phyloP scores from a whole-genome alignment of 2,113 vertebrate genomes.

The Piaya cayana region DNA sequence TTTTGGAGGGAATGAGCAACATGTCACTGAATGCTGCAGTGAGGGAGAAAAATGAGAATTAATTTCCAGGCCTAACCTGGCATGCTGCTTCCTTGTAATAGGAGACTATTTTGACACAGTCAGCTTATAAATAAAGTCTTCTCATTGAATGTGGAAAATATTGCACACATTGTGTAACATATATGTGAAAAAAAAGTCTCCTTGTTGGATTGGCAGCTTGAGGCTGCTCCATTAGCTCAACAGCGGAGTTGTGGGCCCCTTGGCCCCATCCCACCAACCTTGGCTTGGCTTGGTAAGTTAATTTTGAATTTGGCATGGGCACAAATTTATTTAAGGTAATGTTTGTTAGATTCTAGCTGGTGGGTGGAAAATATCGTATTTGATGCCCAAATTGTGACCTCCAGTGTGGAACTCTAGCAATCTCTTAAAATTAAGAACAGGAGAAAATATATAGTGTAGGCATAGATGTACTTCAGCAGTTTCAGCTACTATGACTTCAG shows the following conservation, averaged over 20 bases:
- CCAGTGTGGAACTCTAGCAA: slow-evolving; percentile 1
- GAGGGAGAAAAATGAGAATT: slow-evolving; percentile 51
- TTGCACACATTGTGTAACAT: slow-evolving; percentile 63
- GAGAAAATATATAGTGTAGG: not conserved
- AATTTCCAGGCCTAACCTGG: slow-evolving; percentile 59
- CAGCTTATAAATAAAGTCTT: slow-evolving; percentile 72
- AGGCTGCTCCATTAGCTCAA: slow-evolving; percentile 63
- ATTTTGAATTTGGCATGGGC: slow-evolving; percentile 64
- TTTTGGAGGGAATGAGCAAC: slow-evolving; percentile 42
- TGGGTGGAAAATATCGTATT: slow-evolving; percentile 43
- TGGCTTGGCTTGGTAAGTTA: slow-evolving; percentile 56
- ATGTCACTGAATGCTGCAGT: slow-evolving; percentile 23
- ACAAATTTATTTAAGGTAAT: slow-evolving; percentile 63
- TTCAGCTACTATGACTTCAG: not conserved
- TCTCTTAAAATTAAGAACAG: not conserved
- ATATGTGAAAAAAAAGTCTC: slow-evolving; percentile 64
- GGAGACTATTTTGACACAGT: slow-evolving; percentile 62
- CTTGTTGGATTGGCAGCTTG: slow-evolving; percentile 59
- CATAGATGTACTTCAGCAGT: not conserved
- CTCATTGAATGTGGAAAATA: slow-evolving; percentile 70
- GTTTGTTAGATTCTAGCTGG: slow-evolving; percentile 48
- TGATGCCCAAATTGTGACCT: slow-evolving; percentile 60
- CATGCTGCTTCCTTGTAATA: slow-evolving; percentile 65
- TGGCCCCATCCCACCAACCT: slow-evolving; percentile 38
- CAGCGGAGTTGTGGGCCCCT: slow-evolving; percentile 50